phyloP scores from a whole-genome alignment of 2,113 vertebrate species.

The Heterotilapia buettikoferi region DNA sequence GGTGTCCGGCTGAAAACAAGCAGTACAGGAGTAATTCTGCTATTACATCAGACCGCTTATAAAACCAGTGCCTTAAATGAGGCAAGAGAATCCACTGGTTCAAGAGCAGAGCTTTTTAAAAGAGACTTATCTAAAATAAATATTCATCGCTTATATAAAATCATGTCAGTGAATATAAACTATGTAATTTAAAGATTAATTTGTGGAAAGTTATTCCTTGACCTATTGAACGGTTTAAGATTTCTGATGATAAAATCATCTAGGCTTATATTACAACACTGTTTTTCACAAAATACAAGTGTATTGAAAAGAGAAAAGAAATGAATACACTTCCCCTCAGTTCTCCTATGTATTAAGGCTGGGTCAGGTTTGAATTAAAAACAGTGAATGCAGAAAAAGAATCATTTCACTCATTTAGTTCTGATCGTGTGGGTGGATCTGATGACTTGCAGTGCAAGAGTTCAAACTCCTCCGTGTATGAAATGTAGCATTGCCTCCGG shows the following conservation, averaged over 20 bases:
- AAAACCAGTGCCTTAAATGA: constrained; percentile 5
- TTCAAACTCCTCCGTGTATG: constrained; percentile 22
- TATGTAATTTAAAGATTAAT: neutral
- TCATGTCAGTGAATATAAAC: neutral
- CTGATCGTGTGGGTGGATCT: constrained; percentile 39
- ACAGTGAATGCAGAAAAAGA: neutral
- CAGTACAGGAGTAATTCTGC: neutral
- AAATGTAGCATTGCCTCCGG: constrained; percentile 20
- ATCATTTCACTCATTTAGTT: constrained; percentile 30
- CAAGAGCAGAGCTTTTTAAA: neutral
- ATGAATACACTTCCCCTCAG: neutral
- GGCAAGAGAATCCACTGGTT: neutral
- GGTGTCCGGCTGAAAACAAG: neutral
- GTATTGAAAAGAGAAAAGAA: neutral
- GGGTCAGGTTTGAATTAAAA: neutral
- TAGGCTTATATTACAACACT: neutral
- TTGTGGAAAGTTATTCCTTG: neutral
- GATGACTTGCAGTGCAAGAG: neutral
- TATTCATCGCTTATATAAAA: neutral
- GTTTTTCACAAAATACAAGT: neutral
- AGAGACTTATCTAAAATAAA: constrained; percentile 10
- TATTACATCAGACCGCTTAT: constrained; percentile 12
- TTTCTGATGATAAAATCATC: neutral
- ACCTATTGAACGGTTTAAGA: neutral
- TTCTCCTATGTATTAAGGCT: neutral